A percentile compares a stretch with the other conserved stretches of the same genome.
Conservation (phyloP, 1,140 invertebrate genomes). For the Nephotettix cincticeps region DNA sequence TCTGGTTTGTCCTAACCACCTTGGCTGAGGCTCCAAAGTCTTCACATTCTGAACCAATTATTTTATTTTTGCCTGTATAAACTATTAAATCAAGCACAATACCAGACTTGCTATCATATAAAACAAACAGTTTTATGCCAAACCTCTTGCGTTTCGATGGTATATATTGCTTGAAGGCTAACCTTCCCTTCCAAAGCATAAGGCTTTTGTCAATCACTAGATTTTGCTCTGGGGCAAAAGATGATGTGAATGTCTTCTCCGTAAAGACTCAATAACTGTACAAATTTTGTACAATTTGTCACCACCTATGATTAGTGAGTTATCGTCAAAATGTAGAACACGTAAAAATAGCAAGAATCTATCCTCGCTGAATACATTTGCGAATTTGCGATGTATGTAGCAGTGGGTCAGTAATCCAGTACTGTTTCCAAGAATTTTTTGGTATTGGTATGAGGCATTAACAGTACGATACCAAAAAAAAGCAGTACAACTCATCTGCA, state of each 20-base stretch:
- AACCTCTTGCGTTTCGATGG: no score
- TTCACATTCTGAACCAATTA: neutral
- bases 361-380: neutral
- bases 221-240: neutral
- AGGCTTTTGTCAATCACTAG: no score
- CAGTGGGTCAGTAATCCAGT: neutral
- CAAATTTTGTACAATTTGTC: neutral
- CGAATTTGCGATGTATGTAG: neutral
- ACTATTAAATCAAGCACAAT: no score
- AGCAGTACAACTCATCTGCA: slow-evolving; percentile 5
- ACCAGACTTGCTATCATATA: no score
- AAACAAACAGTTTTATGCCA: no score
- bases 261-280: neutral
- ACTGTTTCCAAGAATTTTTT: neutral
- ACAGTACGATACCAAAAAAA: neutral
- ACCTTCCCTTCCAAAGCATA: no score
- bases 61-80: neutral
- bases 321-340: neutral
- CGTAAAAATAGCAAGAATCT: no score
- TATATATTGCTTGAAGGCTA: no score
- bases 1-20: slow-evolving; percentile 38
- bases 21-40: slow-evolving; percentile 37
- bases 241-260: neutral
- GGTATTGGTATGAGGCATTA: neutral
- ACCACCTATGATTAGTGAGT: no score